phyloP scores from a whole-genome alignment of 2,888 invertebrate genomes.

The Linnaemya vulpina region DNA sequence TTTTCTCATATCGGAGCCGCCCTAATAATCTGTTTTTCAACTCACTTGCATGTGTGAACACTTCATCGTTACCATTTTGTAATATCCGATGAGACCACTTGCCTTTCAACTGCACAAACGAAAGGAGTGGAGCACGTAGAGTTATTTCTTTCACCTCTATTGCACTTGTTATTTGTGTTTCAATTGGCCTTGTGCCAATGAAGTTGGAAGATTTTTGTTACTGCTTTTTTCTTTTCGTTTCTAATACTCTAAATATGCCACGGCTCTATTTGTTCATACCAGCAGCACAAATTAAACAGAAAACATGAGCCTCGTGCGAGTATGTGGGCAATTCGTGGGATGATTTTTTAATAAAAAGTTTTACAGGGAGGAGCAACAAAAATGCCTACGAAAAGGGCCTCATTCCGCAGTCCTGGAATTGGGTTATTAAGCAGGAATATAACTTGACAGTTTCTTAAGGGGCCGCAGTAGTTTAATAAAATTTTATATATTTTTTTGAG shows the following conservation, averaged over 20 bases:
- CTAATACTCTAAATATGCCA: constrained; percentile 10
- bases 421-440: too few species aligned
- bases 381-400: neutral
- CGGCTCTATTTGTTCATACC: constrained; percentile 36
- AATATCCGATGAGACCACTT: constrained; percentile 40
- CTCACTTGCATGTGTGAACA: constrained; percentile 30
- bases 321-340: constrained; percentile 26
- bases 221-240: neutral
- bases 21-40: neutral
- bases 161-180: constrained; percentile 52
- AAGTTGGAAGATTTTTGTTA: constrained; percentile 40
- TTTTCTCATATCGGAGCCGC: neutral
- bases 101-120: constrained; percentile 21
- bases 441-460: too few species aligned
- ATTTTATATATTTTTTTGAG: too few species aligned
- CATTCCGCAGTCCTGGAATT: too few species aligned
- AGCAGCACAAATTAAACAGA: constrained; percentile 38
- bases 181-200: constrained; percentile 69
- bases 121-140: constrained; percentile 48
- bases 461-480: too few species aligned
- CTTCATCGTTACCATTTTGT: constrained; percentile 35
- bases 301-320: constrained; percentile 13
- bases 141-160: constrained; percentile 66
- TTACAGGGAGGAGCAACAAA: too few species aligned
- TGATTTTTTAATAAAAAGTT: constrained; percentile 19